A percentile compares a stretch with the other conserved stretches of the same genome.
Conservation (phyloP, 2,797 vertebrate species). For the Esox masquinongy region DNA sequence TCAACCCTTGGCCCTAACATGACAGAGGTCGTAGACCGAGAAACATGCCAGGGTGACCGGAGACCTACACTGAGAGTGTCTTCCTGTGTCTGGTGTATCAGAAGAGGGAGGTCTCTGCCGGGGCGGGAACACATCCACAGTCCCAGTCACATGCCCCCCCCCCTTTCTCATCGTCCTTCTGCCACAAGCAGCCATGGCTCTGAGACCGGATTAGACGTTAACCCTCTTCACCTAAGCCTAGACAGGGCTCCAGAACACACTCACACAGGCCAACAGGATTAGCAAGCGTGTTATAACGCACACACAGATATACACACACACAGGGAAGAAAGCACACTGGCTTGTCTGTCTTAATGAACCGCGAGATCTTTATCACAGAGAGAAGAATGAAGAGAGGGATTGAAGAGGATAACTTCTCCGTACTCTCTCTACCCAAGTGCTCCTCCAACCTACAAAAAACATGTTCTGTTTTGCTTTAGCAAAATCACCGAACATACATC, state of each 20-base stretch:
- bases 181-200: slow-evolving; percentile 41
- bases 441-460: background rate
- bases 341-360: slow-evolving; percentile 43
- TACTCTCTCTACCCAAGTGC: slow-evolving; percentile 17
- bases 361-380: slow-evolving; percentile 46
- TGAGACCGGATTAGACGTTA: slow-evolving; percentile 58
- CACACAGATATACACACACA: slow-evolving; percentile 19
- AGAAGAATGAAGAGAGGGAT: slow-evolving; percentile 15
- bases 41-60: slow-evolving; percentile 28
- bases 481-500: background rate
- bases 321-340: slow-evolving; percentile 23
- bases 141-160: slow-evolving; percentile 30
- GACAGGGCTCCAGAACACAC: slow-evolving; percentile 19
- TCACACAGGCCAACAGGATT: slow-evolving; percentile 52
- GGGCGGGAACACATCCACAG: slow-evolving; percentile 41
- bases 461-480: background rate
- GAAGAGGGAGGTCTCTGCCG: background rate
- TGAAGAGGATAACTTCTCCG: slow-evolving; percentile 20
- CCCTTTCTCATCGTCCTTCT: slow-evolving; percentile 16
- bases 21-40: slow-evolving; percentile 53
- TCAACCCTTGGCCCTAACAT: slow-evolving; percentile 52
- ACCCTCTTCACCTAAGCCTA: slow-evolving; percentile 39
- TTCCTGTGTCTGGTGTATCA: background rate
- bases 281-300: slow-evolving; percentile 47
- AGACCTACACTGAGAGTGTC: slow-evolving; percentile 16